Evolutionary conservation across 1,140 invertebrate species (phyloP).

Genomic region (Tetragonula clypearis): DNA sequence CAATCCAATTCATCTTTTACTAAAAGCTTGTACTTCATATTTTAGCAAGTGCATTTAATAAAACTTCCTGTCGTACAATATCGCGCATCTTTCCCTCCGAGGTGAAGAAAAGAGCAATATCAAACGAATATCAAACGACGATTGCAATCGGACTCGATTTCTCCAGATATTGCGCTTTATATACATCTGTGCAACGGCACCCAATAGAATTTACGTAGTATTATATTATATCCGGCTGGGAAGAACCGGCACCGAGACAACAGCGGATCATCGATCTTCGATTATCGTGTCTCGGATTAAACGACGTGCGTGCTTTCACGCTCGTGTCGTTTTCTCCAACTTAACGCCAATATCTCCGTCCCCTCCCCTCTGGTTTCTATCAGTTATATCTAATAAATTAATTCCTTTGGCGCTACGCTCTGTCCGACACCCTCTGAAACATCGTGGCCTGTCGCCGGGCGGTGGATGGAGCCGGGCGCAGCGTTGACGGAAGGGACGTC

Average conservation of each 20-base stretch:
- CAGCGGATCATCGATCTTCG: conserved; percentile 12
- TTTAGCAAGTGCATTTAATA: not conserved
- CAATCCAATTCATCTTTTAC: too few species aligned
- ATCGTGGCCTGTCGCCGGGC: conserved; percentile 25
- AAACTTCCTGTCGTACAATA: not conserved
- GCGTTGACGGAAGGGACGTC: conserved; percentile 50
- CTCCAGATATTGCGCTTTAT: not conserved
- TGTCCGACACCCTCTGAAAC: conserved; percentile 9
- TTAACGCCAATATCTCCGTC: not conserved
- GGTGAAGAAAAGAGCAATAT: not conserved
- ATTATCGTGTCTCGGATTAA: conserved; percentile 5
- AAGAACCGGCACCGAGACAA: not conserved
- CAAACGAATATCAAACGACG: too few species aligned
- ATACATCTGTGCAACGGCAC: not conserved
- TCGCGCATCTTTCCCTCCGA: not conserved
- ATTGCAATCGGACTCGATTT: not conserved
- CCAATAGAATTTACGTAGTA: too few species aligned
- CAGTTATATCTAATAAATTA: conserved; percentile 41
- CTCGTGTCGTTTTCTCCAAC: not conserved
- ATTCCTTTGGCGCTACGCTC: conserved; percentile 8
- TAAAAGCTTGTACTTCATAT: not conserved
- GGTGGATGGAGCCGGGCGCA: not conserved
- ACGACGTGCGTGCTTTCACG: not conserved
- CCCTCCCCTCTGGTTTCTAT: not conserved
- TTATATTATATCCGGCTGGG: too few species aligned